Conservation (phyloP, 2,113 vertebrate species). For the Psilopogon haemacephalus region DNA sequence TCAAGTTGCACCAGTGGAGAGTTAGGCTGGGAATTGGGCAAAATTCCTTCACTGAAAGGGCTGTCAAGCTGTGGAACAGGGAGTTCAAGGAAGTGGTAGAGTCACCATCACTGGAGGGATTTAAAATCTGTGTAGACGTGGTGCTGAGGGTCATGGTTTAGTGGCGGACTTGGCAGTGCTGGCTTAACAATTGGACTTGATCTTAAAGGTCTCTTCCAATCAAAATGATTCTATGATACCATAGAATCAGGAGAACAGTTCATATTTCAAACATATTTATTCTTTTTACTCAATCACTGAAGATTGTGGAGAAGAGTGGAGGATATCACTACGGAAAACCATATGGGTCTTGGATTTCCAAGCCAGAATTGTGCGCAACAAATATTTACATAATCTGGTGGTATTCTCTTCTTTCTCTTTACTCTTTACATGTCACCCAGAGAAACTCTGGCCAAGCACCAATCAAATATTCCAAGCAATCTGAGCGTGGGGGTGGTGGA, state of each 20-base stretch:
- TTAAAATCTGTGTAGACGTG: no score
- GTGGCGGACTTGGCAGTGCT: no score
- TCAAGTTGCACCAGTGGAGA: no score
- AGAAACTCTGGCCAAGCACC: slow-evolving; percentile 22
- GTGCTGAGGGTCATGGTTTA: no score
- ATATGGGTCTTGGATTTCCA: slow-evolving; percentile 9
- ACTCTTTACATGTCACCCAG: slow-evolving; percentile 18
- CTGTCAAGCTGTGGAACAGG: no score
- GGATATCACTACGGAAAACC: slow-evolving; percentile 23
- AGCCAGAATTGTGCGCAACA: neutral
- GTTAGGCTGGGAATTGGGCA: no score
- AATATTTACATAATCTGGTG: slow-evolving; percentile 38
- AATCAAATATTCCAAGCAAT: slow-evolving; percentile 3
- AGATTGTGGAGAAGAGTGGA: neutral
- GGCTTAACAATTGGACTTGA: no score
- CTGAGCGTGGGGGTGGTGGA: neutral
- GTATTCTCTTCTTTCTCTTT: slow-evolving; percentile 52
- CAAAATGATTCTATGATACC: no score
- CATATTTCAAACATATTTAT: slow-evolving; percentile 13
- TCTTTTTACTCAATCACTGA: neutral
- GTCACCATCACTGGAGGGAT: no score
- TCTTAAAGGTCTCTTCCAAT: no score
- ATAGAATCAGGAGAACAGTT: neutral
- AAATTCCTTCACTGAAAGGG: no score
- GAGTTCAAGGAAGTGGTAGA: no score